Conservation (phyloP, 2,113 vertebrate genomes). For the Aspidoscelis tigris region DNA sequence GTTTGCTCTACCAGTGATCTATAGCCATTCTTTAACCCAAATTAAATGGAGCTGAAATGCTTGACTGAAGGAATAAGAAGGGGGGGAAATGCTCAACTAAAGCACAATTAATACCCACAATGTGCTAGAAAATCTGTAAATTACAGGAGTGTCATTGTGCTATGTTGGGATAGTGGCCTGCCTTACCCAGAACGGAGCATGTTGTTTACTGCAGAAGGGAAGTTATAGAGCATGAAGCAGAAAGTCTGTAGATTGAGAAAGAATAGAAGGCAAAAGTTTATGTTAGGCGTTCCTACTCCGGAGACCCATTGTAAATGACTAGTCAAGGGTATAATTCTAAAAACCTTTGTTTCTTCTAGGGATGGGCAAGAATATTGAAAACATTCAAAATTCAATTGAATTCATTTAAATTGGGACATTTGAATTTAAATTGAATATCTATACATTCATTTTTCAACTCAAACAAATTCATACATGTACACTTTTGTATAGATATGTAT, state of each 20-base stretch:
- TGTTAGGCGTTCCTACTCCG: background rate
- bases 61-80: slow-evolving; percentile 1
- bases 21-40: slow-evolving; percentile 11
- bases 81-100: slow-evolving; percentile 5
- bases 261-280: background rate
- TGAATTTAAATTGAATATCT: too few species aligned
- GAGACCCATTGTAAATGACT: too few species aligned
- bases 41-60: background rate
- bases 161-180: background rate
- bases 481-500: too few species aligned
- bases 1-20: too few species aligned
- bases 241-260: background rate
- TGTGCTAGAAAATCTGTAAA: background rate
- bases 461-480: too few species aligned
- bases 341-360: too few species aligned
- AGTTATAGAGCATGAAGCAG: background rate
- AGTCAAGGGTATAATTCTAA: too few species aligned
- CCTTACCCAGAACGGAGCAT: background rate
- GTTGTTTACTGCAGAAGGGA: background rate
- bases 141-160: background rate
- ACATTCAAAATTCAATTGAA: too few species aligned
- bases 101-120: slow-evolving; percentile 1
- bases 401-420: too few species aligned
- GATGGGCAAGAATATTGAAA: too few species aligned
- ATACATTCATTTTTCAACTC: too few species aligned